A percentile compares a stretch with the other conserved stretches of the same genome.
Evolutionary conservation across 2,888 invertebrate genomes (phyloP).

Genomic region (Apotomis turbidana): DNA sequence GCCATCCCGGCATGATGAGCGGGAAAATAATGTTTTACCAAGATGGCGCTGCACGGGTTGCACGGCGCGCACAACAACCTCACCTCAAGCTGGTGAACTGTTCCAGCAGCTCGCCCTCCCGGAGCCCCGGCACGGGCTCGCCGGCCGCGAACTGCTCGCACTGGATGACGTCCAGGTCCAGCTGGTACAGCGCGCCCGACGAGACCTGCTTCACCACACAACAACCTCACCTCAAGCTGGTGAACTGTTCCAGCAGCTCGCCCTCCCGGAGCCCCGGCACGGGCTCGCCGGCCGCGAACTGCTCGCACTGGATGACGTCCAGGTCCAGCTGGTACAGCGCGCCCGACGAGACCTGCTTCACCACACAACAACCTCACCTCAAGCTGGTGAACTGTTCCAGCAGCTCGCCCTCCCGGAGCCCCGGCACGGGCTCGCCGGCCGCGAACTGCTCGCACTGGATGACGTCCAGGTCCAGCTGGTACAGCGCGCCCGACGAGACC

Average conservation of each 20-base stretch:
- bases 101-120: constrained; percentile 62
- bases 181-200: too few relatives aligned
- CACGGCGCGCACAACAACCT: background rate
- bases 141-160: too few relatives aligned
- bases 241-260: constrained; percentile 94
- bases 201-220: background rate
- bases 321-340: constrained; percentile 93
- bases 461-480: constrained; percentile 94
- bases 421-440: too few relatives aligned
- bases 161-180: too few relatives aligned
- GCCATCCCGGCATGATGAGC: too few relatives aligned
- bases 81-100: constrained; percentile 93
- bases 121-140: too few relatives aligned
- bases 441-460: constrained; percentile 88
- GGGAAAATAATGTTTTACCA: too few relatives aligned
- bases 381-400: too few relatives aligned
- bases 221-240: constrained; percentile 84
- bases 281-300: constrained; percentile 97
- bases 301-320: constrained; percentile 98
- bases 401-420: too few relatives aligned
- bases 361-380: constrained; percentile 44
- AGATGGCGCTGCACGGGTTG: too few relatives aligned
- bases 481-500: constrained; percentile 96
- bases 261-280: constrained; percentile 95
- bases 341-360: constrained; percentile 94